phyloP scores from a whole-genome alignment of 2,888 invertebrate species.

The Zaprionus obscuricornis region DNA sequence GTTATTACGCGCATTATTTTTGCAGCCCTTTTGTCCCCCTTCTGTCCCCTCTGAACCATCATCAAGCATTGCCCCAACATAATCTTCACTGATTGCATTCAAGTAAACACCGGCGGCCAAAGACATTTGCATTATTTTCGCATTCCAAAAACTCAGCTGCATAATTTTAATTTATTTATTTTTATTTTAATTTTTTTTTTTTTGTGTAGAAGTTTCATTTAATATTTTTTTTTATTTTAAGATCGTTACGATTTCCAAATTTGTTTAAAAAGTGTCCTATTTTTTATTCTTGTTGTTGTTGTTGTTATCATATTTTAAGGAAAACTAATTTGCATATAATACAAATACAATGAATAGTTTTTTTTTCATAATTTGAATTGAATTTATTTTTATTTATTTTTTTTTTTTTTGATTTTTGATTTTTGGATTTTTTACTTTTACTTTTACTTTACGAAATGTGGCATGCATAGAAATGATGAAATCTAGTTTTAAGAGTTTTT shows the following conservation, averaged over 20 bases:
- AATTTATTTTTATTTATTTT: too few species aligned
- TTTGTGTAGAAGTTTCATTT: too few species aligned
- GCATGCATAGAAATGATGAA: slow-evolving; percentile 56
- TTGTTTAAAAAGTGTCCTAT: slow-evolving; percentile 28
- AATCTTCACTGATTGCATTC: slow-evolving; percentile 65
- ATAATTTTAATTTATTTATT: slow-evolving; percentile 44
- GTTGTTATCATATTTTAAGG: slow-evolving; percentile 31
- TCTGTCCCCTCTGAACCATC: slow-evolving; percentile 1
- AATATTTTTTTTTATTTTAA: slow-evolving; percentile 38
- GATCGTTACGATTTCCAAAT: slow-evolving; percentile 42
- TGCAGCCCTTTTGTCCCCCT: slow-evolving; percentile 58
- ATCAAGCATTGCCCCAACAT: slow-evolving; percentile 17
- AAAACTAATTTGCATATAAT: slow-evolving; percentile 57
- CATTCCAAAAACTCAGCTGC: slow-evolving; percentile 62
- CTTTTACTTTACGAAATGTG: slow-evolving; percentile 27
- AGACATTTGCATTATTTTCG: slow-evolving; percentile 70
- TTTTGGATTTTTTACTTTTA: slow-evolving; percentile 47
- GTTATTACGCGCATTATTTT: slow-evolving; percentile 75
- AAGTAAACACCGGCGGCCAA: slow-evolving; percentile 59
- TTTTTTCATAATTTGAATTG: too few species aligned
- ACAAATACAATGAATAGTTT: slow-evolving; percentile 53
- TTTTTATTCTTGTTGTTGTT: slow-evolving; percentile 26
- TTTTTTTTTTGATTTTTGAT: slow-evolving; percentile 47
- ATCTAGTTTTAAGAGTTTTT: slow-evolving; percentile 44
- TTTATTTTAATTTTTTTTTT: slow-evolving; percentile 29